These are phyloP conservation scores for Scaptomyza tumidula DNA, from an alignment of 2,888 invertebrate species.

Conservation along the genomic window DNA sequence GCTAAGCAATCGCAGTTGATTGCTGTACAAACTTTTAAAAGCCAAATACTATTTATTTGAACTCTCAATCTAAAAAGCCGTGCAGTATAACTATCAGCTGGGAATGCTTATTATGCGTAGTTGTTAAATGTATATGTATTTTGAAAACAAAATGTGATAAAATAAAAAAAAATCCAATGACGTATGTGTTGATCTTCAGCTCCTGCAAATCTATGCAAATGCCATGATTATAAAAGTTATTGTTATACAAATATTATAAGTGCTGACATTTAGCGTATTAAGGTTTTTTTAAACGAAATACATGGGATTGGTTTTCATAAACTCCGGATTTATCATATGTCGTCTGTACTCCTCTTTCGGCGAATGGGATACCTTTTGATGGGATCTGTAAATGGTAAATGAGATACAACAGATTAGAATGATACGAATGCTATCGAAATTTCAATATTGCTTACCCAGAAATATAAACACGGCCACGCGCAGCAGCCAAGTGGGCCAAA, in stretches of 20 bases:
- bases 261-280: background rate
- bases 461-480: conserved; percentile 86
- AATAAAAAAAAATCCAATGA: conserved; percentile 37
- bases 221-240: background rate
- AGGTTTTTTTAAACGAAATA: conserved; percentile 87
- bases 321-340: conserved; percentile 85
- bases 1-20: conserved; percentile 3
- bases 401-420: background rate
- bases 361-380: conserved; percentile 75
- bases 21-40: conserved; percentile 20
- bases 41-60: conserved; percentile 3
- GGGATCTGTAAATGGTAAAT: conserved; percentile 11
- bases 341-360: conserved; percentile 85
- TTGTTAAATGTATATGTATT: conserved; percentile 47
- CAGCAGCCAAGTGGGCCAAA: conserved; percentile 94
- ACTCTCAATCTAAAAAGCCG: conserved; percentile 17
- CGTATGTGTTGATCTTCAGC: background rate
- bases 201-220: background rate
- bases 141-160: conserved; percentile 68
- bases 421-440: background rate
- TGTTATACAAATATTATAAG: background rate
- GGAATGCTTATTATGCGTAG: conserved; percentile 9
- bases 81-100: conserved; percentile 17
- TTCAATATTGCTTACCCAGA: conserved; percentile 71
- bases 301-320: conserved; percentile 87